phyloP scores from a whole-genome alignment of 1,140 invertebrate species.

The Rhagoletis zephyria region DNA sequence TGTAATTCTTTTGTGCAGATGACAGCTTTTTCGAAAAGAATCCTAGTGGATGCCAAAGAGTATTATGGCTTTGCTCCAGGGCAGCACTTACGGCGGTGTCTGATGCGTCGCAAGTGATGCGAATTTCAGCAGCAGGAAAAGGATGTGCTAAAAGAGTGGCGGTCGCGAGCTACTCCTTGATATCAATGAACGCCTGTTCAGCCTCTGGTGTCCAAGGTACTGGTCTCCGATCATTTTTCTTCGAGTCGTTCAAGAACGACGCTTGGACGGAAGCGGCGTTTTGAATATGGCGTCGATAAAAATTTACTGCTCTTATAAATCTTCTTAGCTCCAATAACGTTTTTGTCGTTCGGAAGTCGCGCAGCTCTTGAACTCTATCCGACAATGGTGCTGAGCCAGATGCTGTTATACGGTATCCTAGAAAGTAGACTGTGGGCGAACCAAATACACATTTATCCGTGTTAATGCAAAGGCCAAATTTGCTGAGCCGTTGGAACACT shows the following conservation, averaged over 20 bases:
- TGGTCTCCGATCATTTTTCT: neutral
- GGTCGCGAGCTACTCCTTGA: constrained; percentile 20
- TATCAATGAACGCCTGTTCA: neutral
- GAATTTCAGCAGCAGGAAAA: constrained; percentile 6
- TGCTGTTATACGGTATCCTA: neutral
- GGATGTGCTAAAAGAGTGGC: constrained; percentile 49
- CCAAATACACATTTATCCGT: constrained; percentile 7
- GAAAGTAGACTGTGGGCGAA: neutral
- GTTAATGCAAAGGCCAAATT: neutral
- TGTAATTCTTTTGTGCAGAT: constrained; percentile 63
- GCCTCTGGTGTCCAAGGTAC: neutral
- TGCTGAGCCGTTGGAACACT: no score
- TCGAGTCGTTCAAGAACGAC: constrained; percentile 25
- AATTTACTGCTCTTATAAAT: constrained; percentile 34
- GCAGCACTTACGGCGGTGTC: constrained; percentile 67
- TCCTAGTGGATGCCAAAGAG: constrained; percentile 65
- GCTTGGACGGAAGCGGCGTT: neutral
- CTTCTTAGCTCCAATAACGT: constrained; percentile 39
- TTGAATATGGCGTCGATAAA: constrained; percentile 19
- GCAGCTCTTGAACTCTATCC: neutral
- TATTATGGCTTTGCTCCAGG: constrained; percentile 67
- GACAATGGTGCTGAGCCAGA: neutral
- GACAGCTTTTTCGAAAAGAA: constrained; percentile 70
- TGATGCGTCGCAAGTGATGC: constrained; percentile 67
- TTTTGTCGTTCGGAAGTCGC: constrained; percentile 28